Conservation (phyloP, 2,797 vertebrate genomes). For the Clarias fuscus region DNA sequence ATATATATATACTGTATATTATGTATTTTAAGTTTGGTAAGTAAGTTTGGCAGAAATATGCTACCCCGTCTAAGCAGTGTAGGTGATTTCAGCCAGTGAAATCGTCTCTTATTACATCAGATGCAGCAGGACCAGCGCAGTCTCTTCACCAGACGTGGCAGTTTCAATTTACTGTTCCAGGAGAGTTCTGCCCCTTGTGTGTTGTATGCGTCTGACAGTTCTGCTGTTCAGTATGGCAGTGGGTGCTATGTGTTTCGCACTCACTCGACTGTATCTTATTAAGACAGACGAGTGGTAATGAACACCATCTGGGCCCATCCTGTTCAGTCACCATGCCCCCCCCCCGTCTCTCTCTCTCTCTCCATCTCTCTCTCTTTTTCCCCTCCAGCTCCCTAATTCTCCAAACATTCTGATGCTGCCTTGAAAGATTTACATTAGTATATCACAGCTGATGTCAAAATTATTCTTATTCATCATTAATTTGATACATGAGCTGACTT, state of each 20-base stretch:
- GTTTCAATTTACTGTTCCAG: constrained; percentile 11
- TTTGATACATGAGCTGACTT: neutral
- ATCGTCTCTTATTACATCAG: neutral
- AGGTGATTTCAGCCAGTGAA: neutral
- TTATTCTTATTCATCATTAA: constrained; percentile 28
- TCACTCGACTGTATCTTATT: constrained; percentile 66
- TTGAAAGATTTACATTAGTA: constrained; percentile 54
- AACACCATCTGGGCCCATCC: constrained; percentile 71
- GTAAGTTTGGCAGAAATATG: too few relatives aligned
- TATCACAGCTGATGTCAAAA: constrained; percentile 28
- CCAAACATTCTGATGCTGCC: constrained; percentile 11
- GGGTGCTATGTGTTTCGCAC: constrained; percentile 44
- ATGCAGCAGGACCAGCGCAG: neutral
- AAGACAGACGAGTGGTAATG: constrained; percentile 70
- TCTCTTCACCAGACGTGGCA: neutral
- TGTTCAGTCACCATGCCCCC: constrained; percentile 55
- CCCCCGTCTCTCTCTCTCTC: neutral
- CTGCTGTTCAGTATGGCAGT: constrained; percentile 35
- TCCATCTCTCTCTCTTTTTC: constrained; percentile 2
- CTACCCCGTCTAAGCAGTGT: neutral
- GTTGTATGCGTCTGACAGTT: constrained; percentile 37
- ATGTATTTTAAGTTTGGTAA: neutral
- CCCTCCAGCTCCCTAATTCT: neutral
- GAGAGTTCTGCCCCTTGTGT: neutral
- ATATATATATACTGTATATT: neutral